Evolutionary conservation across 2,797 vertebrate genomes (phyloP).

Genomic region (Typhlichthys subterraneus): DNA sequence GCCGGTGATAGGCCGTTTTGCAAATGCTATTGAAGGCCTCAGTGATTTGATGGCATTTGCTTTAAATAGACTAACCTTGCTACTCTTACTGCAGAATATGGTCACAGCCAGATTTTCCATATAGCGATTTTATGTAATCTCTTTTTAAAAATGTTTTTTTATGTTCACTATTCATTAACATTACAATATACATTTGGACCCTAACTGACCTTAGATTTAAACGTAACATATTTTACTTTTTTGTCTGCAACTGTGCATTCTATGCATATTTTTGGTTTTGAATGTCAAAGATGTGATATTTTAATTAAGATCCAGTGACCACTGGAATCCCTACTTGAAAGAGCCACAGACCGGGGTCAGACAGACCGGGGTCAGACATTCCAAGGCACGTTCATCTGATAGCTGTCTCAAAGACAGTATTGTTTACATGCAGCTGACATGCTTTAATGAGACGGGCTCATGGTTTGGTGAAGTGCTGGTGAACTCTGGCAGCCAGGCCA

Average conservation of each 20-base stretch:
- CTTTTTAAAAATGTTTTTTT: constrained; percentile 13
- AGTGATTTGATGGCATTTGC: neutral
- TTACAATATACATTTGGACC: constrained; percentile 13
- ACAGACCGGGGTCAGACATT: constrained; percentile 1
- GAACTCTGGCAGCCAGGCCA: constrained; percentile 33
- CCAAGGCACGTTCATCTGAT: constrained; percentile 17
- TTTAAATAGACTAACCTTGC: constrained; percentile 8
- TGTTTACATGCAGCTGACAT: constrained; percentile 40
- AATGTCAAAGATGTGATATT: constrained; percentile 38
- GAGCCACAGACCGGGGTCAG: constrained; percentile 8
- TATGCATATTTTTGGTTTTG: constrained; percentile 37
- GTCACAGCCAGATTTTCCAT: neutral
- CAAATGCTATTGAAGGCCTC: neutral
- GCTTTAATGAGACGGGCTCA: constrained; percentile 38
- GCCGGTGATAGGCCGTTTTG: neutral
- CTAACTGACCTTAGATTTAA: neutral
- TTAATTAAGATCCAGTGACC: constrained; percentile 11
- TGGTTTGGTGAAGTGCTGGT: constrained; percentile 25
- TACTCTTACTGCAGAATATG: constrained; percentile 17
- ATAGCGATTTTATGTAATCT: constrained; percentile 1
- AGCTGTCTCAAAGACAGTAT: constrained; percentile 2
- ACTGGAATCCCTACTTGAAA: constrained; percentile 1
- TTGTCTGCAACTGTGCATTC: constrained; percentile 7
- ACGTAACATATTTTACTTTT: neutral
- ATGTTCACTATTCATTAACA: neutral